Conservation (phyloP, 2,113 vertebrate genomes). For the Brachionichthys hirsutus region DNA sequence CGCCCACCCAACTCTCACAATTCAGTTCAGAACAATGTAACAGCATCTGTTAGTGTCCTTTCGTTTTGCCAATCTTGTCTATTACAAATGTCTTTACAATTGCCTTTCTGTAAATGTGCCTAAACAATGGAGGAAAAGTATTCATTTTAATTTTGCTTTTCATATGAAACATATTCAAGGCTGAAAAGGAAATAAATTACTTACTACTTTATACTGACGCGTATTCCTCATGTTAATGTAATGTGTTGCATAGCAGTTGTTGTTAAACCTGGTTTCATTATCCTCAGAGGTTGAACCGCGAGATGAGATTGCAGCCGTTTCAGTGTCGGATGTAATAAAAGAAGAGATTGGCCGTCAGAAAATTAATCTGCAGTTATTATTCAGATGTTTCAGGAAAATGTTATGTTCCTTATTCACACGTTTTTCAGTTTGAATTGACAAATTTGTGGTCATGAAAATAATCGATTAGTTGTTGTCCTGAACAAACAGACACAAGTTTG, state of each 20-base stretch:
- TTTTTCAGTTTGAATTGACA: too few relatives aligned
- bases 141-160: conserved; percentile 80
- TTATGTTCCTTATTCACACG: too few relatives aligned
- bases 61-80: conserved; percentile 27
- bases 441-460: too few relatives aligned
- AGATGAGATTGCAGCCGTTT: conserved; percentile 18
- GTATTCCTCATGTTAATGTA: conserved; percentile 10
- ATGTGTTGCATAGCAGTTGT: background rate
- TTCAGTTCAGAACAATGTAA: background rate
- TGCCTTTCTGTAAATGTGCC: conserved; percentile 83
- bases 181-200: conserved; percentile 83
- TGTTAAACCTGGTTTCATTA: background rate
- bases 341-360: too few relatives aligned
- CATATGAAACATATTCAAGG: conserved; percentile 82
- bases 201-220: conserved; percentile 63
- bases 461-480: too few relatives aligned
- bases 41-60: conserved; percentile 29
- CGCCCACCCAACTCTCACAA: background rate
- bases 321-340: too few relatives aligned
- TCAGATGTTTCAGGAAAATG: too few relatives aligned
- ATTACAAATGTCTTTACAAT: conserved; percentile 69
- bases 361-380: too few relatives aligned
- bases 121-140: conserved; percentile 74
- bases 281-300: background rate
- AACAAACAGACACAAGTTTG: conserved; percentile 14